These are phyloP conservation scores for Meteorus sp. DNA, from an alignment of 1,140 invertebrate genomes.

Conservation along the genomic window DNA sequence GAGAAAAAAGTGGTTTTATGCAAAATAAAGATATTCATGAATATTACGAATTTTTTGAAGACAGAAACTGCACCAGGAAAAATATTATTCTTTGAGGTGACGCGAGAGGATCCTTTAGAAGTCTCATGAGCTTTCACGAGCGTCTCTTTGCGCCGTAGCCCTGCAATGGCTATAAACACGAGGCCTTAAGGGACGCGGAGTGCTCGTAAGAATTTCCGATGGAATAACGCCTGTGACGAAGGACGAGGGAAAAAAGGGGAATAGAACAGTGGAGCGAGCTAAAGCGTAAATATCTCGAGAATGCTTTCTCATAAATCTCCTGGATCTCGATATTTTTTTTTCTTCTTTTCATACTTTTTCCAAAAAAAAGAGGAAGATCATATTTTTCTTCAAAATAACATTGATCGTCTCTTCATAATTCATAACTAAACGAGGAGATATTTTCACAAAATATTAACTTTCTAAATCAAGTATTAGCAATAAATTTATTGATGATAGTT, in stretches of 20 bases:
- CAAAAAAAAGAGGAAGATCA: no score
- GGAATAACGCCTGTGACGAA: constrained; percentile 16
- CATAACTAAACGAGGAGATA: no score
- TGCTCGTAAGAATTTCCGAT: constrained; percentile 23
- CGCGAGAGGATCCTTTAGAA: constrained; percentile 4
- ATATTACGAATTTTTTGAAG: background rate
- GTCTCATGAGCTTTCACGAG: constrained; percentile 15
- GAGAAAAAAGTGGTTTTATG: no score
- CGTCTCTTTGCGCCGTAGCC: constrained; percentile 4
- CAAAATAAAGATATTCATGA: background rate
- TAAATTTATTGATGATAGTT: no score
- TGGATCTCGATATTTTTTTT: constrained; percentile 1
- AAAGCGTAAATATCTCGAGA: constrained; percentile 19
- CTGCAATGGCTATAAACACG: constrained; percentile 23
- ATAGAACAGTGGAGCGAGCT: no score
- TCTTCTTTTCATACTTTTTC: background rate
- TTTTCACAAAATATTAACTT: no score
- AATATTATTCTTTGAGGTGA: constrained; percentile 10
- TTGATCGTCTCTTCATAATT: no score
- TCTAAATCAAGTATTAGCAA: no score
- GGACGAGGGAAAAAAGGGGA: no score
- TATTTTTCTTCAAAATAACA: no score
- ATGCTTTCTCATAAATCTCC: constrained; percentile 3
- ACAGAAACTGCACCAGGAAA: background rate
- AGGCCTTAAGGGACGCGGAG: constrained; percentile 16